These are phyloP conservation scores for Teleogryllus occipitalis DNA, from an alignment of 1,140 invertebrate genomes.

Conservation along the genomic window DNA sequence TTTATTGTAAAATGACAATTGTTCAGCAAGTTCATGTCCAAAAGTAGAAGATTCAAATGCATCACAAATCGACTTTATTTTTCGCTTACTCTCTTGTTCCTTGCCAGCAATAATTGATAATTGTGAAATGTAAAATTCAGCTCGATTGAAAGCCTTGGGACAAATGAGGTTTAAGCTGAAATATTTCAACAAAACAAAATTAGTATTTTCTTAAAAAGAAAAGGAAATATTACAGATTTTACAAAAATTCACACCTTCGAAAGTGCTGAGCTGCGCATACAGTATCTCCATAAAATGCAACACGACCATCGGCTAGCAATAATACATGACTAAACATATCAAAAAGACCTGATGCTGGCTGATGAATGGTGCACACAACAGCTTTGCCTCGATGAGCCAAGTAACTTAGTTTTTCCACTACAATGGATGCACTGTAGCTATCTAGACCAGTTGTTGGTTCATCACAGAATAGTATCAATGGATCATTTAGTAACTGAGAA, in stretches of 20 bases:
- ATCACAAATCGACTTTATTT: constrained; percentile 37
- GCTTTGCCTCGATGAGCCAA: constrained; percentile 59
- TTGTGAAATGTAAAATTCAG: constrained; percentile 60
- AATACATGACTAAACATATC: constrained; percentile 79
- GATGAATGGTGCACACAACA: constrained; percentile 92
- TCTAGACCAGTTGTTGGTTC: constrained; percentile 93
- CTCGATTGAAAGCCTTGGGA: constrained; percentile 58
- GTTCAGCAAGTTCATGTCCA: constrained; percentile 24
- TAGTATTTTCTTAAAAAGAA: not conserved
- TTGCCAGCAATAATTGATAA: constrained; percentile 48
- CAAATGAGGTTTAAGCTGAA: constrained; percentile 49
- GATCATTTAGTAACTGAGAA: constrained; percentile 76
- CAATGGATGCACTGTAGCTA: constrained; percentile 81
- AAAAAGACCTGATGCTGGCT: constrained; percentile 89
- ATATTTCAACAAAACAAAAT: constrained; percentile 17
- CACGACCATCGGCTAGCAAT: constrained; percentile 70
- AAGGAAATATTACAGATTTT: not conserved
- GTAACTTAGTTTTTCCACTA: constrained; percentile 63
- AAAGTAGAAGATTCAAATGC: constrained; percentile 41
- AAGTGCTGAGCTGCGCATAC: constrained; percentile 72
- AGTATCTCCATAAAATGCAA: constrained; percentile 76
- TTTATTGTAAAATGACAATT: not conserved
- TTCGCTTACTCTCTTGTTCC: constrained; percentile 37
- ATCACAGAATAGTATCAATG: constrained; percentile 87
- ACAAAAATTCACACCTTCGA: constrained; percentile 44